Evolutionary conservation across 1,140 invertebrate species (phyloP), one percentile per base, ranked within the genome.

Genomic region (Macrobrachium nipponense): DNA sequence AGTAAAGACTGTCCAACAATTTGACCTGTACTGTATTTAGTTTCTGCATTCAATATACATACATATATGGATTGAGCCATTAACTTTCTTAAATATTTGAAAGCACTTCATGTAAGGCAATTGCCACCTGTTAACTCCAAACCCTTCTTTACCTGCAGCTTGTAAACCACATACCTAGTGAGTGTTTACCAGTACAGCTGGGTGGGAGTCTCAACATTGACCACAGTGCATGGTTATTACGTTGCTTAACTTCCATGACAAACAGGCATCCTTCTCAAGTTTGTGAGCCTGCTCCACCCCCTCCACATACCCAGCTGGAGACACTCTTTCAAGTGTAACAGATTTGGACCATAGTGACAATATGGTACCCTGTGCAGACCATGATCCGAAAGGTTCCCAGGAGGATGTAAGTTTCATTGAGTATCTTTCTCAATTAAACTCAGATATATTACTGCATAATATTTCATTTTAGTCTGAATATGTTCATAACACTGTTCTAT

Each of bases 211-310:
- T 97, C 90, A 93, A 94, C 89, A 93, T 97, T 83, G 95, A 98
- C 92, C 98, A 99, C 95, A 93, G 94, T 90, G 94, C 94, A 90
- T 99, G 98, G 98, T 93, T 97, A 82, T 91, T 94, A 82, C 93
- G 94, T 89, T 97, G 96, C 91, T 91, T 93, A 89, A 93, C 93
- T 92, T 93, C 94, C 90, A 94, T 94, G 93, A 93, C 93, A 89
- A 94, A 94, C 90, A 72, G 85, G 58, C 68, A 87, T 64, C 85
- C 85, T 2, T 76, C 85, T 18, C 59, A 36, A 17, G 82, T 89
- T 23, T 88, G 87, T 81, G 87, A 88, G 61, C 60, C 80, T 17
- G 78, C 72, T n/a, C 85, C 80, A 66, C 80, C 80, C 43, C 79
- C n/a, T n/a, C 36, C 10, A 60, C 68, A 10, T 61, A 64, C 72